A percentile compares a stretch with the other conserved stretches of the same genome.
Evolutionary conservation across 1,140 invertebrate species (phyloP).

Genomic region (Drosophila takahashii): DNA sequence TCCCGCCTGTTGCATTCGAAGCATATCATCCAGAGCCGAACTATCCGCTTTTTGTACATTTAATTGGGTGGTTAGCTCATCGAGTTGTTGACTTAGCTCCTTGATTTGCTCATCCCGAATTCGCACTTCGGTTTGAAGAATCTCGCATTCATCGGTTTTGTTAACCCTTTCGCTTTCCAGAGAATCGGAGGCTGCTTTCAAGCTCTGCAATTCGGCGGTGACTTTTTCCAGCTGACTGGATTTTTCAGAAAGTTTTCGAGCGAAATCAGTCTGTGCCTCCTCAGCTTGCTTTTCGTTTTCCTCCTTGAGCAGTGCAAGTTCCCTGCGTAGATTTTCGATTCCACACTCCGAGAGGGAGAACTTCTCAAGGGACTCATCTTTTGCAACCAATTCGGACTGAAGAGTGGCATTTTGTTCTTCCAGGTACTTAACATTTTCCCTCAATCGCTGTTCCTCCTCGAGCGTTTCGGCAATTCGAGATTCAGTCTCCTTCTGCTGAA

Average conservation of each 20-base stretch:
- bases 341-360: conserved; percentile 75
- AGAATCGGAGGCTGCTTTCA: conserved; percentile 43
- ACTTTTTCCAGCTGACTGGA: conserved; percentile 42
- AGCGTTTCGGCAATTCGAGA: conserved; percentile 77
- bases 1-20: conserved; percentile 48
- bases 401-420: conserved; percentile 75
- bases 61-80: conserved; percentile 76
- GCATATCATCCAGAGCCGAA: conserved; percentile 79
- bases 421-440: conserved; percentile 85
- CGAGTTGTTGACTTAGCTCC: conserved; percentile 58
- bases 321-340: conserved; percentile 73
- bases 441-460: conserved; percentile 67
- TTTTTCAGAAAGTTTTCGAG: conserved; percentile 55
- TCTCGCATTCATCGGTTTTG: conserved; percentile 64
- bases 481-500: conserved; percentile 39
- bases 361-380: conserved; percentile 75
- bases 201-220: conserved; percentile 33
- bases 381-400: conserved; percentile 65
- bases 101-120: conserved; percentile 66
- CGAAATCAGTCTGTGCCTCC: conserved; percentile 34
- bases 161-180: conserved; percentile 62
- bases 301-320: conserved; percentile 71
- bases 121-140: conserved; percentile 65
- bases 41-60: conserved; percentile 79
- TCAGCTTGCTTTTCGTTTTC: conserved; percentile 70